Percentiles rank a stretch among this genome's conserved stretches.
Conservation (phyloP, 1,140 invertebrate genomes). For the Proctacanthus coquilletti region DNA sequence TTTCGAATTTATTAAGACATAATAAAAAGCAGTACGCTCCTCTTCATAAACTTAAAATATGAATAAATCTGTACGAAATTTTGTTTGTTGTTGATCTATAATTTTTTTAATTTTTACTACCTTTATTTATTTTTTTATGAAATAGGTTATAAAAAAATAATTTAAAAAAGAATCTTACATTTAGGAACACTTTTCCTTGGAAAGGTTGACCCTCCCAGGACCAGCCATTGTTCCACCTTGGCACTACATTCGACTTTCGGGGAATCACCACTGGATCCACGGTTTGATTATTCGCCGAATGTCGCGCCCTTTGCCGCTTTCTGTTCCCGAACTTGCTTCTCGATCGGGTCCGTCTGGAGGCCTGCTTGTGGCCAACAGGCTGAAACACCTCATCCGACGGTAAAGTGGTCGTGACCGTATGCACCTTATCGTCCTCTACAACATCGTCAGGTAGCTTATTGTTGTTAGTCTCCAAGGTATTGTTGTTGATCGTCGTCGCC, state of each 20-base stretch:
- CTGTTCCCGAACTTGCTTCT: slow-evolving; percentile 25
- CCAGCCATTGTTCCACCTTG: slow-evolving; percentile 85
- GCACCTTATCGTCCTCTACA: too few relatives aligned
- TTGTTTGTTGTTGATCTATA: too few relatives aligned
- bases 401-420: too few relatives aligned
- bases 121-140: background rate
- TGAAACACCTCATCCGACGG: too few relatives aligned
- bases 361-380: slow-evolving; percentile 3
- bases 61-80: too few relatives aligned
- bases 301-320: slow-evolving; percentile 20
- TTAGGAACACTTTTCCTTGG: slow-evolving; percentile 70
- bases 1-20: too few relatives aligned
- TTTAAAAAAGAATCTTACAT: slow-evolving; percentile 44
- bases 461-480: too few relatives aligned
- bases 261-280: slow-evolving; percentile 21
- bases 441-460: too few relatives aligned
- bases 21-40: too few relatives aligned
- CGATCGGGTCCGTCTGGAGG: slow-evolving; percentile 18
- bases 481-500: too few relatives aligned
- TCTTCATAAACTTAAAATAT: too few relatives aligned
- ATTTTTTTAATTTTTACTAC: too few relatives aligned
- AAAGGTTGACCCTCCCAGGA: slow-evolving; percentile 73
- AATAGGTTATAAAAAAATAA: background rate
- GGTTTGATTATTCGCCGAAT: slow-evolving; percentile 20
- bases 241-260: slow-evolving; percentile 35